A percentile compares a stretch with the other conserved stretches of the same genome.
phyloP scores from a whole-genome alignment of 2,797 vertebrate species.

The Cirrhinus mrigala region DNA sequence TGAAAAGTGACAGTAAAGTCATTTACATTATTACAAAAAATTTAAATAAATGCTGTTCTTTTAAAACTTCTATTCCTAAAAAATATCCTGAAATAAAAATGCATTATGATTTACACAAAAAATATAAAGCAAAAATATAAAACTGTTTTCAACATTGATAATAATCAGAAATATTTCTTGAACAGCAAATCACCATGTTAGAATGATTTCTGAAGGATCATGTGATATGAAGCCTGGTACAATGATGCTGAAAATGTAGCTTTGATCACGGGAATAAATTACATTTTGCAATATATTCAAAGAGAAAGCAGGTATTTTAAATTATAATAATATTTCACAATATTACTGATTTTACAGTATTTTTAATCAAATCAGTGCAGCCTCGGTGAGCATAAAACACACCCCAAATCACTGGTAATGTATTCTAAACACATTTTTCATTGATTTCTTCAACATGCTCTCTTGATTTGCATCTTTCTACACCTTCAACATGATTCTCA shows the following conservation, averaged over 20 bases:
- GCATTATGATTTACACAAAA: too few relatives aligned
- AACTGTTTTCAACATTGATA: too few relatives aligned
- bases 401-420: background rate
- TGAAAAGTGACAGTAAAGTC: too few relatives aligned
- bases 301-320: background rate
- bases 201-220: background rate
- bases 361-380: background rate
- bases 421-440: background rate
- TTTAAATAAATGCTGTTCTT: too few relatives aligned
- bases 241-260: background rate
- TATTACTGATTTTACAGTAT: background rate
- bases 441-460: background rate
- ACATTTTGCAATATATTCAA: background rate
- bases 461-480: background rate
- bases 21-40: too few relatives aligned
- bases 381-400: background rate
- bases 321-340: background rate
- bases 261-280: background rate
- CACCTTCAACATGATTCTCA: background rate
- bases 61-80: too few relatives aligned
- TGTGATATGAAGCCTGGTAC: background rate
- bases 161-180: too few relatives aligned
- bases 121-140: too few relatives aligned
- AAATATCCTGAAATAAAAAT: too few relatives aligned
- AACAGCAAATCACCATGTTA: too few relatives aligned